Evolutionary conservation across 2,797 vertebrate species (phyloP).

Genomic region (Schizopygopsis pylzovi): DNA sequence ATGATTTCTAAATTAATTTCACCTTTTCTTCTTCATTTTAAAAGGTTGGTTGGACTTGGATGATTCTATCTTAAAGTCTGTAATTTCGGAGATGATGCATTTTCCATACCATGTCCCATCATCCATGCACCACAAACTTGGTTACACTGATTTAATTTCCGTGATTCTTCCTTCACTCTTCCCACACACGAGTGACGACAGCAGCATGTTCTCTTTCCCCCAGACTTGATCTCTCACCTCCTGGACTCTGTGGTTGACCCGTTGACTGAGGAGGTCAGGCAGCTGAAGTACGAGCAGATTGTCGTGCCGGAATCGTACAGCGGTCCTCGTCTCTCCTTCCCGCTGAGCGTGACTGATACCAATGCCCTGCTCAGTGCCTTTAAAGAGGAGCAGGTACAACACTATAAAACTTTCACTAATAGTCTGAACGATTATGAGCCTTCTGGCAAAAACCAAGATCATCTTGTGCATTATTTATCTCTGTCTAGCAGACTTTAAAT

Average conservation of each 20-base stretch:
- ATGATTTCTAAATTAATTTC: neutral
- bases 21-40: neutral
- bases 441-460: neutral
- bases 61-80: neutral
- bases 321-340: constrained; percentile 90
- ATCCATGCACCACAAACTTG: neutral
- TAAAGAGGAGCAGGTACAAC: constrained; percentile 84
- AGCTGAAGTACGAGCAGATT: constrained; percentile 77
- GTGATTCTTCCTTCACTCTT: too few species aligned
- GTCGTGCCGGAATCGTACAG: constrained; percentile 84
- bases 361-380: constrained; percentile 86
- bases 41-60: neutral
- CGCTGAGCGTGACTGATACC: constrained; percentile 84
- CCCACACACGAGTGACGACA: neutral
- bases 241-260: constrained; percentile 72
- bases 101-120: neutral
- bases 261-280: constrained; percentile 68
- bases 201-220: neutral
- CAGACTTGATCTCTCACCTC: constrained; percentile 83
- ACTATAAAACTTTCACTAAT: constrained; percentile 38
- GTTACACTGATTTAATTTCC: neutral
- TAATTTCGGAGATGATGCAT: neutral
- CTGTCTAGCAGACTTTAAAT: neutral
- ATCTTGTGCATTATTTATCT: constrained; percentile 17
- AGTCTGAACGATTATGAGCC: constrained; percentile 29